A percentile compares a stretch with the other conserved stretches of the same genome.
Evolutionary conservation across 2,797 vertebrate genomes (phyloP).

Genomic region (Acanthis flammea): DNA sequence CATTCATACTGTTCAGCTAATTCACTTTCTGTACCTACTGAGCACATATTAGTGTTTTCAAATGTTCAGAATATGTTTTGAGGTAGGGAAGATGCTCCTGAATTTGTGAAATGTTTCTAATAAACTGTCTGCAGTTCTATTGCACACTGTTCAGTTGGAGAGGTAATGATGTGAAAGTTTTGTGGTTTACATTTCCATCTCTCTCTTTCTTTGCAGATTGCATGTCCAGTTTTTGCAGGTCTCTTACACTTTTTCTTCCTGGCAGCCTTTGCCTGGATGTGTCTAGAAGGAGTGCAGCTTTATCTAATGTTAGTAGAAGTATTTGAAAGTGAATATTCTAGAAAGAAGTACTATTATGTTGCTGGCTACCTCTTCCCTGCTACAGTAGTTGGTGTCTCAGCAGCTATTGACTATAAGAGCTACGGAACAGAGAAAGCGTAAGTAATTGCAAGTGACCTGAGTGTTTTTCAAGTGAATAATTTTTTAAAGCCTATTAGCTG

Average conservation of each 20-base stretch:
- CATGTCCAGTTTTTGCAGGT: conserved; percentile 96
- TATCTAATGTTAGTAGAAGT: conserved; percentile 99
- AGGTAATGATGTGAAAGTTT: background rate
- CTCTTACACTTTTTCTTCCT: conserved; percentile 99
- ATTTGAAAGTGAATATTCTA: conserved; percentile 98
- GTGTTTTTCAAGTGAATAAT: conserved; percentile 78
- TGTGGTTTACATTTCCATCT: conserved; percentile 23
- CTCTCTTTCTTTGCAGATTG: conserved; percentile 82
- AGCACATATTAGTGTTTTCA: background rate
- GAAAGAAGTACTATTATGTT: conserved; percentile 97
- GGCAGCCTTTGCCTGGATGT: conserved; percentile 99
- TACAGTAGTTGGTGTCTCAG: conserved; percentile 93
- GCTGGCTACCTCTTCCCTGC: conserved; percentile 96
- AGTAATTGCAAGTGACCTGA: conserved; percentile 82
- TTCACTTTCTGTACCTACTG: background rate
- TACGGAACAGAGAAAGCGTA: conserved; percentile 95
- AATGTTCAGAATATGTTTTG: background rate
- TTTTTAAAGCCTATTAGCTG: conserved; percentile 77
- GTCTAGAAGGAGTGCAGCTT: conserved; percentile 96
- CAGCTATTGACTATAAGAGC: conserved; percentile 95
- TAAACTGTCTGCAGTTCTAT: background rate
- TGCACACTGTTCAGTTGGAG: background rate
- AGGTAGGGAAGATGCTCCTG: background rate
- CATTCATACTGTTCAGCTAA: background rate
- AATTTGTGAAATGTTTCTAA: background rate